These are phyloP conservation scores for Acrocyrtus sp. DNA, from an alignment of 2,888 invertebrate species.

Conservation along the genomic window DNA sequence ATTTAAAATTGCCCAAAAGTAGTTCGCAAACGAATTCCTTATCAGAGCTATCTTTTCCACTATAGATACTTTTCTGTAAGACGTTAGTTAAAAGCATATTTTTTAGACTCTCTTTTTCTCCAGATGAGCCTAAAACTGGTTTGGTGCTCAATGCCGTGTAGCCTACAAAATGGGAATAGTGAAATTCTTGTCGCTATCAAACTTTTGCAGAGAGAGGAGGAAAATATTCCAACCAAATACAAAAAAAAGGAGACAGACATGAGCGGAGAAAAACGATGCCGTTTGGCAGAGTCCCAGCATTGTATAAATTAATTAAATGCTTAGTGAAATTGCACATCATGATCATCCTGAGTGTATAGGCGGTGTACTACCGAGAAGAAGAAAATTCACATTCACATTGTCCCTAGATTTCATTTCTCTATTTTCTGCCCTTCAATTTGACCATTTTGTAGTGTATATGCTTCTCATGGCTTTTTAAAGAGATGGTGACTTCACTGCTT, in stretches of 20 bases:
- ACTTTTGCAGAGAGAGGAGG: too few species aligned
- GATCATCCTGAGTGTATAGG: conserved; percentile 9
- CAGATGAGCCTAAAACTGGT: not conserved
- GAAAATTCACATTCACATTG: conserved; percentile 21
- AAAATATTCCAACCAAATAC: conserved; percentile 23
- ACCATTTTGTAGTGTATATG: not conserved
- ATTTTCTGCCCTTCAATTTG: not conserved
- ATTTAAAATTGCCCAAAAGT: not conserved
- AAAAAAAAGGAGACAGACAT: not conserved
- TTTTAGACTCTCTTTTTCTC: conserved; percentile 12
- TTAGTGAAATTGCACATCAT: conserved; percentile 53
- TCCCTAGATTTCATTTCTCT: not conserved
- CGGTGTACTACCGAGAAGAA: conserved; percentile 26
- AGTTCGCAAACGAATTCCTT: not conserved
- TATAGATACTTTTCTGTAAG: too few species aligned
- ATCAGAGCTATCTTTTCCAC: not conserved
- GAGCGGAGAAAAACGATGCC: conserved; percentile 27
- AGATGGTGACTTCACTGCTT: too few species aligned
- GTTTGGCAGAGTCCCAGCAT: conserved; percentile 52
- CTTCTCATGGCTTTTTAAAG: not conserved
- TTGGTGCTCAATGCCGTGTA: not conserved
- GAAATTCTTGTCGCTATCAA: not conserved
- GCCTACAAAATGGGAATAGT: not conserved
- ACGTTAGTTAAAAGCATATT: not conserved
- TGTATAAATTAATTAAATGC: conserved; percentile 58